These are phyloP conservation scores for Stomorhina lunata DNA, from an alignment of 2,888 invertebrate species.

Conservation along the genomic window DNA sequence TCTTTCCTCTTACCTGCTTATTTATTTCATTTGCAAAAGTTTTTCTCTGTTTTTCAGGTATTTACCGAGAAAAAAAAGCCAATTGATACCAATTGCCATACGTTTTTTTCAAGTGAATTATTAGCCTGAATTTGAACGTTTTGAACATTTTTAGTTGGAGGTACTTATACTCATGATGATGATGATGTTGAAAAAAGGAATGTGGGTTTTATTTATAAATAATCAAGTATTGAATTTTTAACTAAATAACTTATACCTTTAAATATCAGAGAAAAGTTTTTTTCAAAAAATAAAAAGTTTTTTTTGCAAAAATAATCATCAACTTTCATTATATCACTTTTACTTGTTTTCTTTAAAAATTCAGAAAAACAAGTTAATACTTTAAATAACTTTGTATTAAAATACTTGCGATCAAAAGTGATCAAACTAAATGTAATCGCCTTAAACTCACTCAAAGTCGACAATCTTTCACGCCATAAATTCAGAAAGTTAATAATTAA, in stretches of 20 bases:
- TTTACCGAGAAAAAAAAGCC: constrained; percentile 40
- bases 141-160: no score
- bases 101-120: constrained; percentile 54
- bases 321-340: constrained; percentile 55
- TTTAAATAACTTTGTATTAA: no score
- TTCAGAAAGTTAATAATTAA: not conserved
- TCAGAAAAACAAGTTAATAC: not conserved
- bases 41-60: no score
- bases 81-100: constrained; percentile 60
- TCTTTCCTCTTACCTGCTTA: not conserved
- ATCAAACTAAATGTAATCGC: constrained; percentile 5
- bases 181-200: no score
- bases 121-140: constrained; percentile 53
- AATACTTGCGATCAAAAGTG: not conserved
- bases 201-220: no score
- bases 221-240: no score
- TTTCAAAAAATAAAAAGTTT: constrained; percentile 10
- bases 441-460: not conserved
- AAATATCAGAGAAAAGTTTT: constrained; percentile 1
- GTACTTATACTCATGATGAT: no score
- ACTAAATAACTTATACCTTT: not conserved
- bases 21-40: constrained; percentile 25
- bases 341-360: constrained; percentile 19
- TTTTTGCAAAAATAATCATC: not conserved
- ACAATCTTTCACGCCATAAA: not conserved